A percentile compares a stretch with the other conserved stretches of the same genome.
phyloP scores from a whole-genome alignment of 2,797 vertebrate genomes.

The Epinephelus awoara region DNA sequence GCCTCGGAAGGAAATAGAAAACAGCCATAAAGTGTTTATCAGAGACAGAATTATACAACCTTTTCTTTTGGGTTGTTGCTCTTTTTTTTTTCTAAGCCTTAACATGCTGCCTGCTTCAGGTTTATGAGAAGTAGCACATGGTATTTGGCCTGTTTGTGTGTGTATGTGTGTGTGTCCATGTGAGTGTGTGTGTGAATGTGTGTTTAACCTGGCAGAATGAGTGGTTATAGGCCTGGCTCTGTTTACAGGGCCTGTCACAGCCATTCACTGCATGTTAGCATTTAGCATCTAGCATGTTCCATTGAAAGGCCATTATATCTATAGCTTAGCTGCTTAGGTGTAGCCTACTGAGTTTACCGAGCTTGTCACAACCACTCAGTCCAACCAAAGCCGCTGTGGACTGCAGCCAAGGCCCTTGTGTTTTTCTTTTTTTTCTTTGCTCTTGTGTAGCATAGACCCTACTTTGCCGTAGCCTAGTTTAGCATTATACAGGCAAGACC shows the following conservation, averaged over 20 bases:
- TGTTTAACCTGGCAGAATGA: conserved; percentile 76
- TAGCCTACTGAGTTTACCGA: conserved; percentile 72
- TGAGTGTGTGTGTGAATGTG: conserved; percentile 32
- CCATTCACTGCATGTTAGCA: conserved; percentile 73
- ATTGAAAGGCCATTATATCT: conserved; percentile 69
- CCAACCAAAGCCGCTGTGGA: conserved; percentile 57
- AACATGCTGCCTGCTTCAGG: conserved; percentile 72
- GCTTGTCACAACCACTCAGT: conserved; percentile 76
- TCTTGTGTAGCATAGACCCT: conserved; percentile 41
- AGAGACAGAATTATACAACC: conserved; percentile 71
- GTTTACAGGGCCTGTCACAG: conserved; percentile 80
- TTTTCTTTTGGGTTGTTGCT: conserved; percentile 79
- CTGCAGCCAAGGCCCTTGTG: conserved; percentile 53
- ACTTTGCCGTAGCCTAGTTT: conserved; percentile 47
- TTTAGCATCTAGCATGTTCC: conserved; percentile 75
- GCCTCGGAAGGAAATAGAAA: conserved; percentile 78
- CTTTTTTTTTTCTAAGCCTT: conserved; percentile 61
- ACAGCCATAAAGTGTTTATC: conserved; percentile 84
- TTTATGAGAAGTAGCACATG: conserved; percentile 83
- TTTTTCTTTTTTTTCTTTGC: conserved; percentile 29
- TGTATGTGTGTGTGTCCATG: conserved; percentile 31
- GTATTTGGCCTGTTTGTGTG: conserved; percentile 77
- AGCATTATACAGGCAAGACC: conserved; percentile 63
- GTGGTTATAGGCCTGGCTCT: conserved; percentile 71
- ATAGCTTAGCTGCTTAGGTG: conserved; percentile 73